Evolutionary conservation across 2,113 vertebrate species (phyloP), one percentile per base, ranked within the genome.

Genomic region (Rissa tridactyla): DNA sequence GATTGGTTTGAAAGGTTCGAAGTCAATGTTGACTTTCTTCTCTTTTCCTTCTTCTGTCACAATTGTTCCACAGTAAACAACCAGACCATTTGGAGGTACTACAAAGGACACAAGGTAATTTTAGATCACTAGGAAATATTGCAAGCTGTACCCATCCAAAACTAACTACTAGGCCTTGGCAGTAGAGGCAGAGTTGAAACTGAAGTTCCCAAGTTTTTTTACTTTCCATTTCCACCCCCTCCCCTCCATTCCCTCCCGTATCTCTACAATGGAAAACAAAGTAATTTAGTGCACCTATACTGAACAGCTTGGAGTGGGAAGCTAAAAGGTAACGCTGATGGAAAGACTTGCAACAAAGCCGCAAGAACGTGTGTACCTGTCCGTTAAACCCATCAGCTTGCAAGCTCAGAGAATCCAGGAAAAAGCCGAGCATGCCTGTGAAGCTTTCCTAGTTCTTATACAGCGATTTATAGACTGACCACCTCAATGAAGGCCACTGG

Each of bases 11-110:
- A 99, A 99, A 98, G 99, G 99, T 98, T 99, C 99, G 98, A 99
- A 99, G 98, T 99, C 99, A 86, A 99, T 99, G 98, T 99, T 99
- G 94, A 99, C 99, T 98, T 99, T 99, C 98, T 99, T 99, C 98
- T 99, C 99, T 97, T 99, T 99, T 98, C 99, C 99, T 98, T 99
- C 99, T 97, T 99, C 99, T 91, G 99, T 99, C 97, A 99, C 99
- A 98, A 99, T 99, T 98, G 99, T 99, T 97, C 99, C 99, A 98
- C 99, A 99, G 98, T 99, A 99, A 97, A 99, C 99, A 97, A 99
- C 99, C 97, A 99, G 98, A 96, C 99, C 99, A 98, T 99, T 99
- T 91, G 99, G 99, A 98, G 99, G 99, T 98, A 99, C 99, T 99
- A 97, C 8, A 98, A 98, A 97, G 52, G 34, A 98, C 27, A 98